Evolutionary conservation across 2,888 invertebrate species (phyloP).

Genomic region (Melanostoma mellinum): DNA sequence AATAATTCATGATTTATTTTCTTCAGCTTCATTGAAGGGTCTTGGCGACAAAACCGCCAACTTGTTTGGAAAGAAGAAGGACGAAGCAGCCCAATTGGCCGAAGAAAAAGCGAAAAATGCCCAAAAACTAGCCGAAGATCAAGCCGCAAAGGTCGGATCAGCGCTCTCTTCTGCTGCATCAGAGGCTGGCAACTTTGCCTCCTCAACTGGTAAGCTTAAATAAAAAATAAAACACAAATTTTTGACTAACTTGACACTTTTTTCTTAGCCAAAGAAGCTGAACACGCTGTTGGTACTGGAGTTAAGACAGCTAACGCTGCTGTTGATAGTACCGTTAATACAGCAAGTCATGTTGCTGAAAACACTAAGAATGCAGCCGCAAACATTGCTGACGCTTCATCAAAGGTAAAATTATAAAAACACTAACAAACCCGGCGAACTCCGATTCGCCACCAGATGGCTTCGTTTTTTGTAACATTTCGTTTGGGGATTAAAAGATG

Average conservation of each 20-base stretch:
- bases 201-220: constrained; percentile 81
- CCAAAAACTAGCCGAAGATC: constrained; percentile 85
- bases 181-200: constrained; percentile 83
- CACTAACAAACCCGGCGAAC: too few species aligned
- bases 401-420: constrained; percentile 72
- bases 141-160: constrained; percentile 86
- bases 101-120: constrained; percentile 85
- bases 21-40: constrained; percentile 87
- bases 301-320: constrained; percentile 78
- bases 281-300: constrained; percentile 80
- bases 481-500: too few species aligned
- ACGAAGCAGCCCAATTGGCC: constrained; percentile 86
- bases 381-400: constrained; percentile 79
- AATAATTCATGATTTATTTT: not conserved
- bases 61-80: constrained; percentile 88
- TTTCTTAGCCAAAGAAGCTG: constrained; percentile 78
- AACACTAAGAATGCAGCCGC: constrained; percentile 80
- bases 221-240: not conserved
- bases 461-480: too few species aligned
- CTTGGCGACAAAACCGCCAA: constrained; percentile 88
- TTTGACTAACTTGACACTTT: not conserved
- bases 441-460: too few species aligned
- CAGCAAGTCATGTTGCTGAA: constrained; percentile 77
- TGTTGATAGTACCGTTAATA: constrained; percentile 77
- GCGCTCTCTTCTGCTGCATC: constrained; percentile 84